phyloP scores from a whole-genome alignment of 1,140 invertebrate species.

The Aphidius ervi region DNA sequence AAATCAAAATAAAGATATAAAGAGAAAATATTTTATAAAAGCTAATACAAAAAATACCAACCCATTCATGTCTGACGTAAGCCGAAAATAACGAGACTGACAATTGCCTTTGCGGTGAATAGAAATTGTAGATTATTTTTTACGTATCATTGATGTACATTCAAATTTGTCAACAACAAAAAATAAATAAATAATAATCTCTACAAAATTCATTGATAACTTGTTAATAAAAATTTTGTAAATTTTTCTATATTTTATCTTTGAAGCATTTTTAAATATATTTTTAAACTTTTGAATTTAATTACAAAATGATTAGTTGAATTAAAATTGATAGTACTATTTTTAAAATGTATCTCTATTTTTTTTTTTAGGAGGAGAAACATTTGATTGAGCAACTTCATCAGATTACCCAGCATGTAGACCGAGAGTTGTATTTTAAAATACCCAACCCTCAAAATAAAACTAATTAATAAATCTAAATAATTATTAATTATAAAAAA shows the following conservation, averaged over 20 bases:
- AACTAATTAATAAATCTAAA: conserved; percentile 37
- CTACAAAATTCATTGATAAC: too few species aligned
- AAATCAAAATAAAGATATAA: too few species aligned
- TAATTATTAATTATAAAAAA: not conserved
- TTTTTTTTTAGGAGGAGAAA: conserved; percentile 37
- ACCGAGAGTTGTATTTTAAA: conserved; percentile 43
- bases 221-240: too few species aligned
- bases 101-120: conserved; percentile 27
- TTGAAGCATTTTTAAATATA: not conserved
- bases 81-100: conserved; percentile 40
- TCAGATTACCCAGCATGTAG: conserved; percentile 44
- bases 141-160: too few species aligned
- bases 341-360: not conserved
- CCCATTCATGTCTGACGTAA: conserved; percentile 30
- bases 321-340: too few species aligned
- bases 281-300: conserved; percentile 6
- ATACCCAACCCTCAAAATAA: conserved; percentile 43
- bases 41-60: not conserved
- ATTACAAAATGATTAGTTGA: too few species aligned
- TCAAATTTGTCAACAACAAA: too few species aligned
- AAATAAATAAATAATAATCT: too few species aligned
- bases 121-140: conserved; percentile 19
- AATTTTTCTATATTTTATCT: not conserved
- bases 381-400: conserved; percentile 29
- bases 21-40: too few species aligned